Percentiles rank a stretch among this genome's conserved stretches.
These are phyloP conservation scores for Endotricha flammealis DNA, from an alignment of 2,888 invertebrate genomes.

Conservation along the genomic window DNA sequence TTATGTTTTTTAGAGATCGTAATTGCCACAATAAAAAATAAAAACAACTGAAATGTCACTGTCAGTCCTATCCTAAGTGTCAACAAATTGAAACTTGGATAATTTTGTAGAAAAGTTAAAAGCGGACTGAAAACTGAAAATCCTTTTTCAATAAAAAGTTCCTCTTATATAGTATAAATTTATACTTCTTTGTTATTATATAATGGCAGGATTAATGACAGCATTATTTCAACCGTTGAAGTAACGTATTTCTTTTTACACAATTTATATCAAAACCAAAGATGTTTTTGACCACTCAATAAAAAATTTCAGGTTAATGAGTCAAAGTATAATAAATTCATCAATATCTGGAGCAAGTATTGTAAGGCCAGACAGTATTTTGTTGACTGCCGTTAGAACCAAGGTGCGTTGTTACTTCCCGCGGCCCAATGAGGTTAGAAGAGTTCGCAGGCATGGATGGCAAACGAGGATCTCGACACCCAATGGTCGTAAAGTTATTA, in stretches of 20 bases:
- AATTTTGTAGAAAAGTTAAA: no score
- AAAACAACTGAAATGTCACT: no score
- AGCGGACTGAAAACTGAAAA: no score
- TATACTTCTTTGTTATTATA: conserved; percentile 3
- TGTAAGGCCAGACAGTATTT: conserved; percentile 47
- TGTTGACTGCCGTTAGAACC: conserved; percentile 51
- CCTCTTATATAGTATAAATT: no score
- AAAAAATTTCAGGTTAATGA: conserved; percentile 44
- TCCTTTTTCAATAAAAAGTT: no score
- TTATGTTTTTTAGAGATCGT: no score
- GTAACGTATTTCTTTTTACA: conserved; percentile 27
- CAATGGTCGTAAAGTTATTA: conserved; percentile 82
- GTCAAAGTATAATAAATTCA: conserved; percentile 39
- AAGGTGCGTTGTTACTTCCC: conserved; percentile 85
- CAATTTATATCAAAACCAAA: background rate
- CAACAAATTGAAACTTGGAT: no score
- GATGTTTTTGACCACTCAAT: no score
- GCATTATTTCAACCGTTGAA: conserved; percentile 51
- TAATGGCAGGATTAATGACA: conserved; percentile 53
- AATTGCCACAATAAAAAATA: no score
- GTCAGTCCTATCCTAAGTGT: no score
- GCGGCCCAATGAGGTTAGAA: conserved; percentile 83
- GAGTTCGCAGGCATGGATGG: conserved; percentile 86
- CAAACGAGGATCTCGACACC: conserved; percentile 82
- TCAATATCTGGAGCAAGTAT: conserved; percentile 31